Evolutionary conservation across 2,797 vertebrate species (phyloP).

Genomic region (Enteromius afrohamiltoni): DNA sequence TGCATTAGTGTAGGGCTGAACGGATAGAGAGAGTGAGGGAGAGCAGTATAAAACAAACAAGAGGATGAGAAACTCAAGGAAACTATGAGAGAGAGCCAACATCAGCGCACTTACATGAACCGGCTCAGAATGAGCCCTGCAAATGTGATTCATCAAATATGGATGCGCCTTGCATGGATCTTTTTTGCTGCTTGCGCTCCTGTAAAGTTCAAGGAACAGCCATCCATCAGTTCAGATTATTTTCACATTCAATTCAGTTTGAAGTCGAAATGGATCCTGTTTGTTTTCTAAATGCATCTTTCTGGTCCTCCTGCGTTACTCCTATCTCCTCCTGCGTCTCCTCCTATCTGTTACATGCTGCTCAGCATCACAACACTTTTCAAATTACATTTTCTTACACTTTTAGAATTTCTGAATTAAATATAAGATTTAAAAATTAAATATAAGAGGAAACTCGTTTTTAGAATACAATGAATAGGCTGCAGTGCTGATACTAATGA

Average conservation of each 20-base stretch:
- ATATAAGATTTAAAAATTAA: too few relatives aligned
- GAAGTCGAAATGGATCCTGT: not conserved
- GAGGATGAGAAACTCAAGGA: conserved; percentile 49
- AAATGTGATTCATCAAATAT: conserved; percentile 76
- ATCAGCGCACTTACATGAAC: conserved; percentile 76
- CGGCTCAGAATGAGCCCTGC: conserved; percentile 62
- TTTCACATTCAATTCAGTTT: conserved; percentile 1
- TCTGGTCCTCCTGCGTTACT: not conserved
- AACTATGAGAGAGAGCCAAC: conserved; percentile 45
- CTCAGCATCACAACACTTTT: not conserved
- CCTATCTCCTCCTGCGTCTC: too few relatives aligned
- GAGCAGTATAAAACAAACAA: conserved; percentile 57
- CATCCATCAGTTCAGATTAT: conserved; percentile 39
- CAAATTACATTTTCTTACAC: not conserved
- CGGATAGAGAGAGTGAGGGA: conserved; percentile 53
- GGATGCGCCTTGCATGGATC: conserved; percentile 61
- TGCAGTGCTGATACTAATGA: too few relatives aligned
- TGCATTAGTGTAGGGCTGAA: conserved; percentile 78
- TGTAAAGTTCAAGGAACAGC: conserved; percentile 43
- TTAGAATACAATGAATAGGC: not conserved
- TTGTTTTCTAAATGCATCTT: not conserved
- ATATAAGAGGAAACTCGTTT: too few relatives aligned
- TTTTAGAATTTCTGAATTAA: not conserved
- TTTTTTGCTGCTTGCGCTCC: conserved; percentile 19
- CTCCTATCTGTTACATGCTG: not conserved